These are phyloP conservation scores for Bugulina stolonifera DNA, from an alignment of 2,888 invertebrate species.

Conservation along the genomic window DNA sequence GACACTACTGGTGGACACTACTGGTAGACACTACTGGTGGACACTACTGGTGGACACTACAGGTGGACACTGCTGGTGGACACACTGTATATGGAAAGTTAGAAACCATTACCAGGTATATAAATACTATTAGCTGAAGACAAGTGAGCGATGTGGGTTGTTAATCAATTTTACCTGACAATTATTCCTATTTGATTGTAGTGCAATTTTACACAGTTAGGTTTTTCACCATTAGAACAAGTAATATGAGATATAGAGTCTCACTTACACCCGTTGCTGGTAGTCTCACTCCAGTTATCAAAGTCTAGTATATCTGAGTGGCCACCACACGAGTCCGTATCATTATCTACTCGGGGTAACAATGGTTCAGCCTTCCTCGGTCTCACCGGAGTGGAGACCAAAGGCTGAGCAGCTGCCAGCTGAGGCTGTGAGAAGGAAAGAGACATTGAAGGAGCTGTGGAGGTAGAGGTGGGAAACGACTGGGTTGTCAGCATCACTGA, in stretches of 20 bases:
- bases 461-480: background rate
- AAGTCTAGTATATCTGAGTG: constrained; percentile 5
- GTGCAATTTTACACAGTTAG: too few species aligned
- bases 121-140: too few species aligned
- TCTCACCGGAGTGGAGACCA: background rate
- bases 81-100: too few species aligned
- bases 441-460: background rate
- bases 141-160: too few species aligned
- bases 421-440: background rate
- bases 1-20: too few species aligned
- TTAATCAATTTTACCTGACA: too few species aligned
- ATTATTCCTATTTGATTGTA: too few species aligned
- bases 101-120: too few species aligned
- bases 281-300: constrained; percentile 25
- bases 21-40: too few species aligned
- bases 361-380: background rate
- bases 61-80: too few species aligned
- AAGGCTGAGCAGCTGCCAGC: background rate
- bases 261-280: background rate
- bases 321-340: background rate
- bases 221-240: too few species aligned
- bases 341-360: constrained; percentile 9
- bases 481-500: background rate
- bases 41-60: too few species aligned
- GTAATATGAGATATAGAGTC: background rate